Evolutionary conservation across 2,113 vertebrate genomes (phyloP).

Genomic region (Felis catus): DNA sequence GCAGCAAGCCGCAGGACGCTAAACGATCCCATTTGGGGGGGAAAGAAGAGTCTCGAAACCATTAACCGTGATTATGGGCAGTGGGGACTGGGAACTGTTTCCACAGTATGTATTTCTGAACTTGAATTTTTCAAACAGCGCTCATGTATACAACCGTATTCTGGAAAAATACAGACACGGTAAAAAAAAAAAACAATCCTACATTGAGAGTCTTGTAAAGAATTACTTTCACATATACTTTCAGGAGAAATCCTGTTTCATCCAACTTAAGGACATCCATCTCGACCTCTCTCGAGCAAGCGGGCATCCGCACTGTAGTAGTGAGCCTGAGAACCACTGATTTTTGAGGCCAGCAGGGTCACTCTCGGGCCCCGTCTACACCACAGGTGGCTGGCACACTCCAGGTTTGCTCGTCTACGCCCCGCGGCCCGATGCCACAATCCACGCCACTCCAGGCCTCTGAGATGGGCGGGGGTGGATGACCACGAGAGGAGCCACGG

Average conservation of each 20-base stretch:
- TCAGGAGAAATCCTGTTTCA: background rate
- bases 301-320: background rate
- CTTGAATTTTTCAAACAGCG: background rate
- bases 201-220: background rate
- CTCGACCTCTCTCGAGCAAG: background rate
- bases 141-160: background rate
- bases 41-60: background rate
- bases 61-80: rapidly evolving
- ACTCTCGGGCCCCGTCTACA: background rate
- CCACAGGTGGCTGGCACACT: no score
- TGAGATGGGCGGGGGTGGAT: background rate
- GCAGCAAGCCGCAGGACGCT: background rate
- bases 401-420: rapidly evolving
- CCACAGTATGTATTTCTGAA: background rate
- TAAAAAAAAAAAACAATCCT: background rate
- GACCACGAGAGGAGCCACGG: no score
- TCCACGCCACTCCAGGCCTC: background rate
- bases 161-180: background rate
- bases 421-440: rapidly evolving
- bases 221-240: background rate
- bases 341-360: background rate
- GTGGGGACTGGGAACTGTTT: background rate
- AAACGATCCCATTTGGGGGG: rapidly evolving
- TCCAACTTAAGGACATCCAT: background rate
- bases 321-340: background rate